Percentiles rank a stretch among this genome's conserved stretches.
These are phyloP conservation scores for Megalonaias nervosa DNA, from an alignment of 1,140 invertebrate genomes.

Conservation along the genomic window DNA sequence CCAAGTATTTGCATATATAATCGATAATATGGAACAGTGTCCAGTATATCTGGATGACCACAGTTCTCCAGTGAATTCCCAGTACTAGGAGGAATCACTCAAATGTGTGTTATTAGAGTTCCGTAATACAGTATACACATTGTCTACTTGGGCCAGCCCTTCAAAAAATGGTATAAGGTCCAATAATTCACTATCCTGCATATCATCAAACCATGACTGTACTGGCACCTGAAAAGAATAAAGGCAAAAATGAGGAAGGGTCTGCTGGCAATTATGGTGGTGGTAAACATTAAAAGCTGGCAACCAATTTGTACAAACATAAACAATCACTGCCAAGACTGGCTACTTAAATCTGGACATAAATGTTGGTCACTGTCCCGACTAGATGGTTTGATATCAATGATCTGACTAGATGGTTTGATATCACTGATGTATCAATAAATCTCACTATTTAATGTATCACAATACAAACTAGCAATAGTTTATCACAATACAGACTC, in stretches of 20 bases:
- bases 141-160: slow-evolving; percentile 77
- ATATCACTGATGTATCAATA: slow-evolving; percentile 8
- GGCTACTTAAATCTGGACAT: too few relatives aligned
- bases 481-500: too few relatives aligned
- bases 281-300: not conserved
- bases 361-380: not conserved
- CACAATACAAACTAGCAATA: too few relatives aligned
- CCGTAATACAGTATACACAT: slow-evolving; percentile 66
- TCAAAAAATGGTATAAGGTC: slow-evolving; percentile 96
- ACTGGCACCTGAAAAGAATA: slow-evolving; percentile 85
- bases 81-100: slow-evolving; percentile 53
- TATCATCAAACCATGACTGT: slow-evolving; percentile 97
- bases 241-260: not conserved
- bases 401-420: not conserved
- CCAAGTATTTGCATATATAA: too few relatives aligned
- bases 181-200: slow-evolving; percentile 91
- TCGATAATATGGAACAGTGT: too few relatives aligned
- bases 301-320: not conserved
- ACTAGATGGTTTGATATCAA: not conserved
- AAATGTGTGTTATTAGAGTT: slow-evolving; percentile 51
- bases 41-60: too few relatives aligned
- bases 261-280: not conserved
- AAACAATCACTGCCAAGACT: not conserved
- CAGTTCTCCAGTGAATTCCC: not conserved
- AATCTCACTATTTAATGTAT: too few relatives aligned